phyloP scores from a whole-genome alignment of 2,113 vertebrate genomes.

The Toxostoma redivivum region DNA sequence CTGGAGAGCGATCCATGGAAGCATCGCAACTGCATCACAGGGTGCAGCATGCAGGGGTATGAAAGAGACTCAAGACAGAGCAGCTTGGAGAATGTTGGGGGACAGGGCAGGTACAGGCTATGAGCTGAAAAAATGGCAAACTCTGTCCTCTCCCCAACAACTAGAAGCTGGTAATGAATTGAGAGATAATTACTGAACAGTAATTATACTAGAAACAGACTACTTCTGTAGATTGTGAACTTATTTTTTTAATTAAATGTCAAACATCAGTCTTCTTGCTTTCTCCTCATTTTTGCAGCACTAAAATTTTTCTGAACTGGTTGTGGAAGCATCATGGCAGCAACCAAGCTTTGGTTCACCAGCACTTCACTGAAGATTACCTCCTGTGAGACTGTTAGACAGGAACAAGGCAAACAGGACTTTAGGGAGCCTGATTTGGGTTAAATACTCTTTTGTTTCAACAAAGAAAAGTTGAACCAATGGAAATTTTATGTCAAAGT shows the following conservation, averaged over 20 bases:
- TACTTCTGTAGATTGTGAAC: background rate
- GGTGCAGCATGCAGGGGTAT: rapidly evolving
- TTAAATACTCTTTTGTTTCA: background rate
- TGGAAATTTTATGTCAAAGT: background rate
- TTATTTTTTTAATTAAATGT: background rate
- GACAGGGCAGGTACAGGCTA: background rate
- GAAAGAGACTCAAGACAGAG: background rate
- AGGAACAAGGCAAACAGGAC: background rate
- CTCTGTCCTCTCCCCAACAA: background rate
- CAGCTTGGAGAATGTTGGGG: background rate
- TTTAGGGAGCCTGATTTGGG: background rate
- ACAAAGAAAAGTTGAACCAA: background rate
- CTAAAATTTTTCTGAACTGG: background rate
- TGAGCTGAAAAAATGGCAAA: background rate
- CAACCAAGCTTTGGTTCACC: background rate
- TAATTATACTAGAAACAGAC: background rate
- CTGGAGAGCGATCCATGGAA: background rate
- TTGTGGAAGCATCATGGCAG: background rate
- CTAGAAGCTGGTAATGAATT: background rate
- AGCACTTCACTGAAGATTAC: background rate
- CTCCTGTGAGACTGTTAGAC: background rate
- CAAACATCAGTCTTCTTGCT: background rate
- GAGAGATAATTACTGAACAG: background rate
- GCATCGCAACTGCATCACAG: background rate
- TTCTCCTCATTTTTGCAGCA: background rate